Percentiles rank a stretch among this genome's conserved stretches.
Evolutionary conservation across 23 tunicate species (phyloP).

Genomic region (Halocynthia aurantium): DNA sequence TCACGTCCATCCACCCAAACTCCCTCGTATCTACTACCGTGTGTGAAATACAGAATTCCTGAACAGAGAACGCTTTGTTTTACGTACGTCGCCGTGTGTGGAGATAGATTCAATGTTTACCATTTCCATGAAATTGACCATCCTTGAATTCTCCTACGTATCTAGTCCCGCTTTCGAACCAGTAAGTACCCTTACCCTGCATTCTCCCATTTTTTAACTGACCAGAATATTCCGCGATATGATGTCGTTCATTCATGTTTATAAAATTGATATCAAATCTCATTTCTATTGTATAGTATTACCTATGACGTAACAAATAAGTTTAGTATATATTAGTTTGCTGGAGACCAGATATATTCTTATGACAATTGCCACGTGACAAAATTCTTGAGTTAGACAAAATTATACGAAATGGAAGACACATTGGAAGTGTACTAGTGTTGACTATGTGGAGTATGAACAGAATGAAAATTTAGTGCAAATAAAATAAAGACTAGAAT

Average conservation of each 20-base stretch:
- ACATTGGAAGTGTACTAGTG: too few species aligned
- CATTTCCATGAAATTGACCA: slow-evolving; percentile 62
- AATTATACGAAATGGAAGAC: too few species aligned
- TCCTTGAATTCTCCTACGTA: slow-evolving; percentile 65
- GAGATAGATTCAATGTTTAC: slow-evolving; percentile 3
- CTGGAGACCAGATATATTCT: too few species aligned
- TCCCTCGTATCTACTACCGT: slow-evolving; percentile 35
- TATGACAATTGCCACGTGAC: too few species aligned
- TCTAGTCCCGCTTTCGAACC: slow-evolving; percentile 44
- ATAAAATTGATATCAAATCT: not conserved
- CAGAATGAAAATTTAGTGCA: too few species aligned
- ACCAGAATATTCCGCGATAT: slow-evolving; percentile 40
- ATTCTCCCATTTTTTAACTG: slow-evolving; percentile 42
- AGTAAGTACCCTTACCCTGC: slow-evolving; percentile 52
- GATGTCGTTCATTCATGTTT: not conserved
- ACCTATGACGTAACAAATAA: not conserved
- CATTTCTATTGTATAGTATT: not conserved
- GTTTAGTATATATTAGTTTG: too few species aligned
- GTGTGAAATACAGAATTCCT: slow-evolving; percentile 46
- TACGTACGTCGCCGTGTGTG: too few species aligned
- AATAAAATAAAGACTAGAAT: too few species aligned
- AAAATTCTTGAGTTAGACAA: too few species aligned
- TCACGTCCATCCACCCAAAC: slow-evolving; percentile 38
- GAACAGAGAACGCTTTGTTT: not conserved
- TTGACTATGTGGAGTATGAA: too few species aligned